Conservation (phyloP, 2,888 invertebrate species). For the Metellina segmentata region DNA sequence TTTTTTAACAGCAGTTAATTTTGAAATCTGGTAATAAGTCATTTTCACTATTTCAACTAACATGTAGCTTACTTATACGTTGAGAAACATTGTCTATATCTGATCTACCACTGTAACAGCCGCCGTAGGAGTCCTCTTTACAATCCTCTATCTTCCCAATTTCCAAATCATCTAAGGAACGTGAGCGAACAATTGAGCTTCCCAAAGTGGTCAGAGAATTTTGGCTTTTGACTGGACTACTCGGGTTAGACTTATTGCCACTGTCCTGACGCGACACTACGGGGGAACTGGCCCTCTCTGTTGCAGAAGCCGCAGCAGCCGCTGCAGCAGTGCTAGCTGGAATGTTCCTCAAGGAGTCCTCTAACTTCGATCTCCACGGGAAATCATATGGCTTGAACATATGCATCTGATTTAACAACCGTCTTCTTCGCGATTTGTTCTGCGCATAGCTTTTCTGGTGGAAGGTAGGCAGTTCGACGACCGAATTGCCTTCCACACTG, state of each 20-base stretch:
- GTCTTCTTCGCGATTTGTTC: neutral
- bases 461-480: neutral
- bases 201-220: slow-evolving; percentile 41
- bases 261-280: slow-evolving; percentile 68
- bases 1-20: neutral
- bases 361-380: neutral
- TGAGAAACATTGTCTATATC: slow-evolving; percentile 76
- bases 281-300: slow-evolving; percentile 54
- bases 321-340: neutral
- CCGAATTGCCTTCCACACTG: too few relatives aligned
- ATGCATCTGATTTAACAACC: neutral
- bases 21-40: slow-evolving; percentile 29
- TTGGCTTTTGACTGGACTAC: slow-evolving; percentile 76
- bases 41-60: slow-evolving; percentile 64
- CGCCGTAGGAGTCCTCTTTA: slow-evolving; percentile 44
- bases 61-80: slow-evolving; percentile 73
- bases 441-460: neutral
- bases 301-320: neutral
- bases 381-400: slow-evolving; percentile 57
- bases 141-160: slow-evolving; percentile 53
- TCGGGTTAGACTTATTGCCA: slow-evolving; percentile 77
- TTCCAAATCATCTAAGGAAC: slow-evolving; percentile 75
- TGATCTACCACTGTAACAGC: slow-evolving; percentile 35
- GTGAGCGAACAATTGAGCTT: slow-evolving; percentile 72
- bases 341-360: slow-evolving; percentile 12